Conservation (phyloP, 1,140 invertebrate genomes). For the Acyrthosiphon pisum region DNA sequence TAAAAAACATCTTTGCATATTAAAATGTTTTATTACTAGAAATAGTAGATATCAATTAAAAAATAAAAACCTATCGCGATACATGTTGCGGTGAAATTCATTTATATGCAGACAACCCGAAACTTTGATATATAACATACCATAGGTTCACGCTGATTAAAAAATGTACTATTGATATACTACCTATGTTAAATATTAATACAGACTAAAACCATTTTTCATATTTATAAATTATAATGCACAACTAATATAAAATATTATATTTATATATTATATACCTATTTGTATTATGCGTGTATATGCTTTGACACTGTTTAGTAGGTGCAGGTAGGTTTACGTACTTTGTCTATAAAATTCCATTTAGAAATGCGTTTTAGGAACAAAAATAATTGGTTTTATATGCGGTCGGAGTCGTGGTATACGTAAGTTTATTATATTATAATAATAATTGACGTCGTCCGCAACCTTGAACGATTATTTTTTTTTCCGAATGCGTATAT, state of each 20-base stretch:
- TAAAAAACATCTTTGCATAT: neutral
- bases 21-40: neutral
- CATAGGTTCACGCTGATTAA: neutral
- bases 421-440: neutral
- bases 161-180: neutral
- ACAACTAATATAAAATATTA: too few relatives aligned
- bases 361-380: neutral
- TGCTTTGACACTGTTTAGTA: neutral
- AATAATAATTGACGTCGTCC: neutral
- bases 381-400: constrained; percentile 18
- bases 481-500: neutral
- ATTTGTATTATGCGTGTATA: neutral
- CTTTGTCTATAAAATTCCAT: neutral
- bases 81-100: neutral
- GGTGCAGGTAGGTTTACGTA: neutral
- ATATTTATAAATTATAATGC: too few relatives aligned
- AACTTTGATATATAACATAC: neutral
- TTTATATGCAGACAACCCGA: neutral
- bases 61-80: neutral
- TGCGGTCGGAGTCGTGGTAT: neutral
- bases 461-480: neutral
- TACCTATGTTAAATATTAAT: neutral
- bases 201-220: neutral
- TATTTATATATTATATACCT: too few relatives aligned
- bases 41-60: neutral